Percentiles rank a stretch among this genome's conserved stretches.
Evolutionary conservation across 2,797 vertebrate genomes (phyloP).

Genomic region (Halcyon leucocephala): DNA sequence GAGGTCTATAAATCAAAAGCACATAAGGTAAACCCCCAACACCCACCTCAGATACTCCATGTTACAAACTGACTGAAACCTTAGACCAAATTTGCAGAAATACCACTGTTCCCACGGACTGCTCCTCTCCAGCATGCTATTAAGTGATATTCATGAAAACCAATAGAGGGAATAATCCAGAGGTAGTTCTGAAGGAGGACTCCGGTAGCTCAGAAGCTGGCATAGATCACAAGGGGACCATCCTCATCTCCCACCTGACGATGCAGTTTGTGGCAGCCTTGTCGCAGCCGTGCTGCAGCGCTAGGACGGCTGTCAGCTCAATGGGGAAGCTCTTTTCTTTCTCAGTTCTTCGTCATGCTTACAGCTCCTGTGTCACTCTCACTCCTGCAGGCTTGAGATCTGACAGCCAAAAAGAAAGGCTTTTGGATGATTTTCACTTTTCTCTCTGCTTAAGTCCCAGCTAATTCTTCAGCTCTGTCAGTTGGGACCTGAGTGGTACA

Average conservation of each 20-base stretch:
- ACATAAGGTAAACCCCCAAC: background rate
- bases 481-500: background rate
- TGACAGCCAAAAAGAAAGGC: background rate
- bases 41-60: background rate
- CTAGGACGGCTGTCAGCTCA: background rate
- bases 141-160: background rate
- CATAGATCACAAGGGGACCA: accelerated
- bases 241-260: background rate
- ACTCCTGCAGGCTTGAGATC: background rate
- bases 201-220: background rate
- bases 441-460: background rate
- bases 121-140: background rate
- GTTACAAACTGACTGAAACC: background rate
- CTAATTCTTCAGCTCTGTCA: background rate
- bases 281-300: background rate
- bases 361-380: background rate
- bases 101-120: background rate
- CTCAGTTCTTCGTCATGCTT: background rate
- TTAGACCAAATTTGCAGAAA: background rate
- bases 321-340: background rate
- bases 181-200: background rate
- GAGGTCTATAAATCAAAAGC: background rate
- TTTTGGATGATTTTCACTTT: background rate
- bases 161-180: background rate
- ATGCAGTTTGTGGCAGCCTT: background rate